Conservation (phyloP, 2,888 invertebrate genomes). For the Diarsia mendica region DNA sequence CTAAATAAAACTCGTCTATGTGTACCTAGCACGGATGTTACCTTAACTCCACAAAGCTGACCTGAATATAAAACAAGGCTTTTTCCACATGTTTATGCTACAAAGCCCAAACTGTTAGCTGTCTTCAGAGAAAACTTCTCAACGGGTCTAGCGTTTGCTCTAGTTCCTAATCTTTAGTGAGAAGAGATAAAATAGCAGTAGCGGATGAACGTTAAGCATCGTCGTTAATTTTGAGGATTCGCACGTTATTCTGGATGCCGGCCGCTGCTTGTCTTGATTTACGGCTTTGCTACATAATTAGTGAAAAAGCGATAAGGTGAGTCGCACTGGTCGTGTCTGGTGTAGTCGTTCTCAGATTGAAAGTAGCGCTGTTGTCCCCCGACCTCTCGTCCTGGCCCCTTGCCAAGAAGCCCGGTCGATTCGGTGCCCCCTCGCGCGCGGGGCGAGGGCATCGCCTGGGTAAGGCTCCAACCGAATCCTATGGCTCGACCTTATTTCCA, state of each 20-base stretch:
- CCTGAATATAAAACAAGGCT: slow-evolving; percentile 46
- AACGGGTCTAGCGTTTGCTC: slow-evolving; percentile 24
- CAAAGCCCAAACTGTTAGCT: neutral
- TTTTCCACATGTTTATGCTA: slow-evolving; percentile 20
- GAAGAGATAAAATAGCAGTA: slow-evolving; percentile 23
- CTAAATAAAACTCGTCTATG: slow-evolving; percentile 5
- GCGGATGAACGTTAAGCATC: slow-evolving; percentile 25
- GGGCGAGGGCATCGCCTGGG: slow-evolving; percentile 63
- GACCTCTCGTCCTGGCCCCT: slow-evolving; percentile 75
- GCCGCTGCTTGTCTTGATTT: slow-evolving; percentile 24
- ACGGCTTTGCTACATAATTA: slow-evolving; percentile 35
- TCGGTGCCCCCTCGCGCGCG: slow-evolving; percentile 67
- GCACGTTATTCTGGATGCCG: slow-evolving; percentile 11
- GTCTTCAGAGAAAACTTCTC: slow-evolving; percentile 20
- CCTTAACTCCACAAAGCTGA: slow-evolving; percentile 40
- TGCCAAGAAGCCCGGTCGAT: slow-evolving; percentile 84
- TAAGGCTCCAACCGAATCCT: slow-evolving; percentile 63
- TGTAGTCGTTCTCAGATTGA: slow-evolving; percentile 76
- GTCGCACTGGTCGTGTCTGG: slow-evolving; percentile 69
- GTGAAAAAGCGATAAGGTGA: slow-evolving; percentile 46
- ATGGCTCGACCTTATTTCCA: slow-evolving; percentile 68
- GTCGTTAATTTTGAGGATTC: slow-evolving; percentile 11
- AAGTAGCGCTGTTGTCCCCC: slow-evolving; percentile 74
- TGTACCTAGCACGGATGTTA: slow-evolving; percentile 32
- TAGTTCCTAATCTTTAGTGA: slow-evolving; percentile 29